These are phyloP conservation scores for Pteropus rufus DNA, from an alignment of 2,797 vertebrate species.

Conservation along the genomic window DNA sequence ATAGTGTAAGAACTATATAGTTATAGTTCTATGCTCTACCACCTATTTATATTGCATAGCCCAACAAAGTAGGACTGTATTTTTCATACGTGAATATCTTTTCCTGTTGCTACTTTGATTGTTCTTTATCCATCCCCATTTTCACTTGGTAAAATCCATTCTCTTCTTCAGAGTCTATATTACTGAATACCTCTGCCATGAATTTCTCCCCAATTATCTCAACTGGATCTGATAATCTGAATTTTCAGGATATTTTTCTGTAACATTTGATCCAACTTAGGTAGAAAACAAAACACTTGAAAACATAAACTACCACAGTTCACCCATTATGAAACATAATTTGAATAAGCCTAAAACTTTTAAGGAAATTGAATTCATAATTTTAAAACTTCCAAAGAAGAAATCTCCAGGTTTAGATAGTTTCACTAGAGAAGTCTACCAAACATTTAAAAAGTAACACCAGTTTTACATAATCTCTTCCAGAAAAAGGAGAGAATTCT, in stretches of 20 bases:
- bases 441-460: too few species aligned
- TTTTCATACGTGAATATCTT: background rate
- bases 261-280: background rate
- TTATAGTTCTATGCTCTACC: background rate
- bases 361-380: too few species aligned
- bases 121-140: background rate
- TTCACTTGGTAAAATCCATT: background rate
- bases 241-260: conserved; percentile 13
- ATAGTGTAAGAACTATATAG: too few species aligned
- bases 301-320: too few species aligned
- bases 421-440: too few species aligned
- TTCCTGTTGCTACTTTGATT: background rate
- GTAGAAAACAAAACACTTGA: background rate
- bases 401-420: too few species aligned
- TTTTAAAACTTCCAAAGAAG: too few species aligned
- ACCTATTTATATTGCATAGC: background rate
- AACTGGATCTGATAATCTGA: background rate
- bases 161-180: background rate
- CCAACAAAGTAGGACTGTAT: background rate
- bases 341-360: too few species aligned
- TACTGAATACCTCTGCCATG: background rate
- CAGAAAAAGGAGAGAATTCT: too few species aligned
- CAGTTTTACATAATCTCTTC: too few species aligned
- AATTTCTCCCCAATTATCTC: background rate
- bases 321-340: too few species aligned